A percentile compares a stretch with the other conserved stretches of the same genome.
phyloP scores from a whole-genome alignment of 2,113 vertebrate species.

The Erpornis zantholeuca region DNA sequence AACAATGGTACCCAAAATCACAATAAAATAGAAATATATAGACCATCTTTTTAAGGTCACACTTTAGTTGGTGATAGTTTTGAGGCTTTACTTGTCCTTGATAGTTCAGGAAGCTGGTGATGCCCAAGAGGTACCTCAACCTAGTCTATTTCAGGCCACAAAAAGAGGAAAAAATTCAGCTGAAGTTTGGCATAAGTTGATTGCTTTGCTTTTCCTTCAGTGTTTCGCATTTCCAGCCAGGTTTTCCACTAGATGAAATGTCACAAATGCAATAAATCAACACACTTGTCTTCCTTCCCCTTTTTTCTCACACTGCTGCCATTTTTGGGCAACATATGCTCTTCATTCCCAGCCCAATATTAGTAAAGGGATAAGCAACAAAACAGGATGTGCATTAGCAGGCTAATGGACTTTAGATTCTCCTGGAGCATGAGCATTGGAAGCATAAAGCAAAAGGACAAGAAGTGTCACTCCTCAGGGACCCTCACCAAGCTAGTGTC shows the following conservation, averaged over 20 bases:
- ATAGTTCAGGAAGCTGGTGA: neutral
- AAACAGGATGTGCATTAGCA: conserved; percentile 16
- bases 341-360: neutral
- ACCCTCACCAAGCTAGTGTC: neutral
- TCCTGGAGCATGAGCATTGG: neutral
- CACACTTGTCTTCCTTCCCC: neutral
- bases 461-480: neutral
- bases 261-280: neutral
- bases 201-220: neutral
- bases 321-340: conserved; percentile 26
- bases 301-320: neutral
- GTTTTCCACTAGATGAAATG: neutral
- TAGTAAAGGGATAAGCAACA: conserved; percentile 32
- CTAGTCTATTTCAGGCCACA: neutral
- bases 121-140: neutral
- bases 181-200: neutral
- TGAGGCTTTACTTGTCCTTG: neutral
- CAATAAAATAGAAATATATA: neutral
- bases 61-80: neutral
- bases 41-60: neutral
- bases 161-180: neutral
- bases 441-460: neutral
- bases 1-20: neutral
- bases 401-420: neutral
- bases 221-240: neutral